phyloP scores from a whole-genome alignment of 2,797 vertebrate genomes.

The Hemibagrus guttatus region DNA sequence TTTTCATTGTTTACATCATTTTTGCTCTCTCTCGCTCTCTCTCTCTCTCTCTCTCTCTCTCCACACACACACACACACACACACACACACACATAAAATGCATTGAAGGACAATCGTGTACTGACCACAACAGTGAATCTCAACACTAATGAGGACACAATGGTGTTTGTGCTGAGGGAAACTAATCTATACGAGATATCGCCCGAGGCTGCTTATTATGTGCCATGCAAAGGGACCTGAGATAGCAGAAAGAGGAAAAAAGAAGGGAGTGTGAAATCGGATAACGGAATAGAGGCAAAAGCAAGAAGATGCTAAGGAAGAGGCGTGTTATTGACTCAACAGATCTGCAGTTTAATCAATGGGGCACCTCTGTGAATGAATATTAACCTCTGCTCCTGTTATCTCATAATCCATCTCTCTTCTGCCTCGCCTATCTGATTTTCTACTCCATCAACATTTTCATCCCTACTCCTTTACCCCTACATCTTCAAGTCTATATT shows the following conservation, averaged over 20 bases:
- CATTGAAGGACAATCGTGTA: background rate
- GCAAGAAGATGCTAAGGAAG: slow-evolving; percentile 14
- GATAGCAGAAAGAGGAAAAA: background rate
- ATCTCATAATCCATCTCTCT: slow-evolving; percentile 22
- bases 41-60: background rate
- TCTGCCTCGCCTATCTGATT: slow-evolving; percentile 11
- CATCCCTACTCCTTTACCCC: background rate
- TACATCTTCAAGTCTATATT: background rate
- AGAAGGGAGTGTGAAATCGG: background rate
- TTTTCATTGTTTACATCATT: background rate
- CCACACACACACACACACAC: background rate
- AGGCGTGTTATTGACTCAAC: slow-evolving; percentile 51
- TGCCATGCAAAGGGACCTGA: slow-evolving; percentile 1
- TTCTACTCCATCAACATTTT: slow-evolving; percentile 11
- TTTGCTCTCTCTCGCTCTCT: background rate
- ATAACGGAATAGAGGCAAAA: slow-evolving; percentile 18
- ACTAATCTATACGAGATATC: background rate
- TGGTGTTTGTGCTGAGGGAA: slow-evolving; percentile 22
- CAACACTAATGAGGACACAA: slow-evolving; percentile 17
- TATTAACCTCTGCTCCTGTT: slow-evolving; percentile 17
- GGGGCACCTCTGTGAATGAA: slow-evolving; percentile 32
- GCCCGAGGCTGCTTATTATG: slow-evolving; percentile 11
- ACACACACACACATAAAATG: slow-evolving; percentile 12
- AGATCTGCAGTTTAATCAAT: slow-evolving; percentile 58
- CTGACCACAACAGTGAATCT: slow-evolving; percentile 30